Percentiles rank a stretch among this genome's conserved stretches.
phyloP scores from a whole-genome alignment of 2,797 vertebrate genomes.

The Nasua narica region DNA sequence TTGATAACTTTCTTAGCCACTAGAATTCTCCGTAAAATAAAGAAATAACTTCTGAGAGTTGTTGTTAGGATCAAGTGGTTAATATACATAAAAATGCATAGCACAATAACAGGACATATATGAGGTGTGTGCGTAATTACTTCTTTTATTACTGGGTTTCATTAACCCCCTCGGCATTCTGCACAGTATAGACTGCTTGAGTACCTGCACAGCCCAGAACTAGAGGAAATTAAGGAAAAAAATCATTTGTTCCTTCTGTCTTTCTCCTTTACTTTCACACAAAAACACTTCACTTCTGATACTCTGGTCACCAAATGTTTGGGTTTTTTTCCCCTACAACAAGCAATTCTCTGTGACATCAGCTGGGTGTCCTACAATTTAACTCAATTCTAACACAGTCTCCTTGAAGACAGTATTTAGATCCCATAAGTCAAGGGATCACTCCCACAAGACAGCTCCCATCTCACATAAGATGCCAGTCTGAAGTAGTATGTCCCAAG shows the following conservation, averaged over 20 bases:
- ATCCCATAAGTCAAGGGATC: neutral
- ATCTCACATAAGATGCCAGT: neutral
- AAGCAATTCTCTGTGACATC: neutral
- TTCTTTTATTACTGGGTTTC: neutral
- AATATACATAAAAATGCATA: neutral
- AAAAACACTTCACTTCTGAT: neutral
- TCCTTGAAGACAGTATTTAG: neutral
- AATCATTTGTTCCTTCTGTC: neutral
- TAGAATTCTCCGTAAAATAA: neutral
- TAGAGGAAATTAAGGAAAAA: neutral
- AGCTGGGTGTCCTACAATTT: neutral
- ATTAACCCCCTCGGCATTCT: neutral
- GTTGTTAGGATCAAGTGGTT: neutral
- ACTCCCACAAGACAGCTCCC: neutral
- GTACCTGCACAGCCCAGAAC: neutral
- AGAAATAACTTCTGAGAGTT: neutral
- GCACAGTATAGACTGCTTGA: neutral
- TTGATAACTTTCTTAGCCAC: neutral
- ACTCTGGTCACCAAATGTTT: neutral
- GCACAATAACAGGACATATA: neutral
- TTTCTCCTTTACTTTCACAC: constrained; percentile 11
- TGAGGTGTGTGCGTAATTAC: neutral
- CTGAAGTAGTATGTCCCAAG: neutral
- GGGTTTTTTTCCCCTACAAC: neutral
- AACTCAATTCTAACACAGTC: neutral